Base-by-base conservation (phyloP, 2,797 vertebrate genomes). In the Dryobates pubescens region DNA sequence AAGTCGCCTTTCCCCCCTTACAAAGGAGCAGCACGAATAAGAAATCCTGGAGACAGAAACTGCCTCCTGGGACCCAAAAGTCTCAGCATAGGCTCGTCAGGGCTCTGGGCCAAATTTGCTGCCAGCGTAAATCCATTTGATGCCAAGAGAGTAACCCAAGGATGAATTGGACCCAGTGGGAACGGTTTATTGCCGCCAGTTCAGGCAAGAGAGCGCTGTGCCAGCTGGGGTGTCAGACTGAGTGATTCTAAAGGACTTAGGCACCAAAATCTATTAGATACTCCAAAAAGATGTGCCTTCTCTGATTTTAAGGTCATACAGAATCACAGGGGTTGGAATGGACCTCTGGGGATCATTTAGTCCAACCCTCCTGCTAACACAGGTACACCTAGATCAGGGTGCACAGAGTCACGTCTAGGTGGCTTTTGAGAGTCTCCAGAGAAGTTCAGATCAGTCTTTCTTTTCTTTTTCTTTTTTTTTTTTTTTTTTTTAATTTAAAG, bases 181-280 rank as follows among this genome's bases (percentile, higher is more conserved):
- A 45, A 95, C 70, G 76, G 82, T 64, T 80, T 84, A 15, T 26
- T 80, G 86, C 82, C 79, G 83, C 67, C 29, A n/a, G 79, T 69
- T 77, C 30, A 47, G 71, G 80, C 67, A 57, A 43, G 16, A 43
- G 70, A 74, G 78, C 0, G 75, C 58, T 23, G 27, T 69, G 86
- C 88, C 95, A 94, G 89, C 93, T 95, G 93, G 86, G 69, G 63
- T 80, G 85, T 79, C 94, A 94, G 84, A 79, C 91, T 47, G 65
- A 0, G 0, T 4, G 69, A 54, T 45, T 93, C 76, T 47, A 54
- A 57, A 53, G 56, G 63, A 47, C 17, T 95, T 53, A 75, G 56
- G 59, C 47, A 76, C 89, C 82, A 59, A 58, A 78, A 88, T 45
- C 32, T 53, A 16, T 62, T 23, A 70, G 65, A 59, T 70, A 19